Conservation (phyloP, 2,113 vertebrate genomes). For the Oenanthe melanoleuca region DNA sequence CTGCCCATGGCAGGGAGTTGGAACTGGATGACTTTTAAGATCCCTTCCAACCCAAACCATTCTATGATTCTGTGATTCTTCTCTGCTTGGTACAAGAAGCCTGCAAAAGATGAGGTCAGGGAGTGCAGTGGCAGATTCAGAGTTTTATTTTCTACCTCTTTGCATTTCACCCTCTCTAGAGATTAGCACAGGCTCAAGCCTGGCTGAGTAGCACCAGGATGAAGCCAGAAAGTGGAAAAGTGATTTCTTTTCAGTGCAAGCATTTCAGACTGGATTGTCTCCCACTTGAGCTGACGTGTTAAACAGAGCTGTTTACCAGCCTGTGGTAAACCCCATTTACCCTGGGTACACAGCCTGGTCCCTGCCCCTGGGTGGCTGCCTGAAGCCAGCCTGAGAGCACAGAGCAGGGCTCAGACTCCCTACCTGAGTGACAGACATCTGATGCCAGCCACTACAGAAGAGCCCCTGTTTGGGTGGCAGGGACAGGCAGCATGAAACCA, state of each 20-base stretch:
- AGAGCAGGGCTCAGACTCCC: background rate
- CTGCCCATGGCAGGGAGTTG: background rate
- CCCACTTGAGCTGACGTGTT: background rate
- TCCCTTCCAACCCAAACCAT: background rate
- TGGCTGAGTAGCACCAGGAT: background rate
- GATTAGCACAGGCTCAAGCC: background rate
- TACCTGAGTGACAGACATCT: background rate
- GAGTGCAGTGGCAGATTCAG: background rate
- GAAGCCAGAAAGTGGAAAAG: background rate
- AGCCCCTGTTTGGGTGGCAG: background rate
- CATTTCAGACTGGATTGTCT: slow-evolving; percentile 5
- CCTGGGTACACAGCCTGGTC: background rate
- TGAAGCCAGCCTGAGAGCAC: background rate
- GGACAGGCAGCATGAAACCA: background rate
- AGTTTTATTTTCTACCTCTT: background rate
- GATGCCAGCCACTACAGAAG: background rate
- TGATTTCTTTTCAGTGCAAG: background rate
- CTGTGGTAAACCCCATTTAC: background rate
- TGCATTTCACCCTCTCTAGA: background rate
- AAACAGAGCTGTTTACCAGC: slow-evolving; percentile 18
- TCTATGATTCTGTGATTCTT: background rate
- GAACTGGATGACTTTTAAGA: background rate
- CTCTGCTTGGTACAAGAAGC: background rate
- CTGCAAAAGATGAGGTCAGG: background rate
- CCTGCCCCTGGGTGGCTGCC: background rate